Conservation (phyloP, 2,888 invertebrate species). For the Glaucopsyche alexis region DNA sequence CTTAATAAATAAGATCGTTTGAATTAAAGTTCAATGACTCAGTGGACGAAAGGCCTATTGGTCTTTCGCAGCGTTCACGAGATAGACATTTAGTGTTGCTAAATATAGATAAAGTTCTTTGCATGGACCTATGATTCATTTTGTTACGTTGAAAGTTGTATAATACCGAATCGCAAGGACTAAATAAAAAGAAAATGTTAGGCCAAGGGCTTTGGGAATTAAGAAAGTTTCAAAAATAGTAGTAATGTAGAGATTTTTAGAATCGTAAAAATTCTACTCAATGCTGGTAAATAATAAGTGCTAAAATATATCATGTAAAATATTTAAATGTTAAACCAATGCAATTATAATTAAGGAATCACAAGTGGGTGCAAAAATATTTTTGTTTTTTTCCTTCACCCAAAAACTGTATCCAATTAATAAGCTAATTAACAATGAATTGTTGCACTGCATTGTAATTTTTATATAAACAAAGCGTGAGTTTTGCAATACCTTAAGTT, state of each 20-base stretch:
- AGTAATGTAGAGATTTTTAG: too few species aligned
- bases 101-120: conserved; percentile 21
- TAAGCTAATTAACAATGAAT: conserved; percentile 10
- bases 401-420: background rate
- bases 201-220: too few species aligned
- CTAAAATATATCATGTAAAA: background rate
- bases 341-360: background rate
- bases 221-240: too few species aligned
- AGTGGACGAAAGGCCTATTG: conserved; percentile 16
- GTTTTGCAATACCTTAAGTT: conserved; percentile 4
- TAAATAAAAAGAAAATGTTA: background rate
- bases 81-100: conserved; percentile 28
- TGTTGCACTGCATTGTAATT: background rate
- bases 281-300: background rate
- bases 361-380: background rate
- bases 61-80: conserved; percentile 23
- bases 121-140: conserved; percentile 15
- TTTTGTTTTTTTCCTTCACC: background rate
- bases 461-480: background rate
- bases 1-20: conserved; percentile 10
- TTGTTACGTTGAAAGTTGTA: conserved; percentile 4
- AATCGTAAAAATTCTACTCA: too few species aligned
- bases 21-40: conserved; percentile 27
- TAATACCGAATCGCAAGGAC: background rate
- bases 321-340: too few species aligned